Base-by-base conservation (phyloP, 2,797 vertebrate species). In the Platyrinchus mystaceus region DNA sequence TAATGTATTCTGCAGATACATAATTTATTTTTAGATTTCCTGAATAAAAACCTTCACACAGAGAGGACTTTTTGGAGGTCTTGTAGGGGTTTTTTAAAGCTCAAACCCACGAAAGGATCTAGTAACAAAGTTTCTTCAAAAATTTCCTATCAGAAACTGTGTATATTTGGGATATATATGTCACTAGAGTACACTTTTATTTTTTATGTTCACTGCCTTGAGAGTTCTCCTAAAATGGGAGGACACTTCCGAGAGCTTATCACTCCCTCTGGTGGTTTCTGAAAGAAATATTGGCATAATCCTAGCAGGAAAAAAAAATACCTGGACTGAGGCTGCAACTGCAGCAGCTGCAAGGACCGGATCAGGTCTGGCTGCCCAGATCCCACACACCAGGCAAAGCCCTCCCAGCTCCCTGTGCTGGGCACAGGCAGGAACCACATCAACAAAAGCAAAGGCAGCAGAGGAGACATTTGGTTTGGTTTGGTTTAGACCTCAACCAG, bases 181-280 rank as follows among this genome's bases (percentile, higher is more conserved):
- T 63, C 85, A 71, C 37, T n/a, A 28, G 41, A 68, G 34, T 8
- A 62, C 22, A 41, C 16, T n/a, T 70, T 28, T 3, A 32, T 30
- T 53, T 70, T 75, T 78, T 4, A 15, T 13, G 50, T 9, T 60
- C 24, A 12, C 7, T 71, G 76, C 43, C 43, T 32, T 44, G 12
- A 85, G 44, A n/a, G 32, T 14, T 63, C 39, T 56, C 44, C 50
- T 77, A 52, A 87, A 75, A 90, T 50, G 47, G 79, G 58, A 94
- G 84, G 47, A 30, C 22, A 6, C 30, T 50, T 69, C 44, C 14
- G 67, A 92, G 67, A 76, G 77, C 58, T 83, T 93, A 62, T 80
- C 62, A 69, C 95, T 92, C 96, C 95, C 95, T 91, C 96, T 92
- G 83, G 69, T 93, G 96, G 93, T n/a, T 84, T 63, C 70, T 53